These are phyloP conservation scores for Aptenodytes patagonicus DNA, from an alignment of 2,113 vertebrate species.

Conservation along the genomic window DNA sequence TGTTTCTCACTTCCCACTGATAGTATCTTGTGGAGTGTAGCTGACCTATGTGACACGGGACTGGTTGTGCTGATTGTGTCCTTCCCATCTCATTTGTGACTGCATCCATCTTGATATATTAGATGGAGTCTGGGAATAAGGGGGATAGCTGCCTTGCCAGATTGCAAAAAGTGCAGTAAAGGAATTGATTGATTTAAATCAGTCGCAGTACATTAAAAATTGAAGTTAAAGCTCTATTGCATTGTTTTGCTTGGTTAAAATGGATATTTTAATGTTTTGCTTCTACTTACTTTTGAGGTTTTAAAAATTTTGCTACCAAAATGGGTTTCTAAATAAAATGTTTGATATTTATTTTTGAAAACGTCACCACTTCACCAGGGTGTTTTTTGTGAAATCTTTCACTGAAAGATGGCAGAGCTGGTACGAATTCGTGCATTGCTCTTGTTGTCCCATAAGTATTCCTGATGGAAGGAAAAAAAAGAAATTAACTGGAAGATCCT, in stretches of 20 bases:
- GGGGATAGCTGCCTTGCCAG: background rate
- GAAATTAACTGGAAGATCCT: background rate
- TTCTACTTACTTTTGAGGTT: background rate
- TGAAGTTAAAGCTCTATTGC: background rate
- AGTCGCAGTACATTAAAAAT: background rate
- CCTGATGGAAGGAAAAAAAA: background rate
- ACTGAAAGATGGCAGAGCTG: background rate
- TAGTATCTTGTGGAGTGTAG: background rate
- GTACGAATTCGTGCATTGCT: background rate
- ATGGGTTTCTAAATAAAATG: background rate
- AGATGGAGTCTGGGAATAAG: background rate
- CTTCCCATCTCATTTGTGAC: background rate
- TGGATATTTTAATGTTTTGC: background rate
- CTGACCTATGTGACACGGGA: background rate
- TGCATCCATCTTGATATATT: background rate
- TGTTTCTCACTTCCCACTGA: background rate
- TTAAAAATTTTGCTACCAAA: background rate
- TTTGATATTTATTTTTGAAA: background rate
- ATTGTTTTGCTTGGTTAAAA: background rate
- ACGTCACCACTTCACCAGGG: background rate
- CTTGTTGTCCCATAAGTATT: background rate
- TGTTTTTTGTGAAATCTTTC: background rate
- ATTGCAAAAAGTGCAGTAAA: background rate
- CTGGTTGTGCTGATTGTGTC: background rate
- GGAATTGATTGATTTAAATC: background rate